Conservation (phyloP, 92 coral and sea anemone species). For the Scolanthus callimorphus region DNA sequence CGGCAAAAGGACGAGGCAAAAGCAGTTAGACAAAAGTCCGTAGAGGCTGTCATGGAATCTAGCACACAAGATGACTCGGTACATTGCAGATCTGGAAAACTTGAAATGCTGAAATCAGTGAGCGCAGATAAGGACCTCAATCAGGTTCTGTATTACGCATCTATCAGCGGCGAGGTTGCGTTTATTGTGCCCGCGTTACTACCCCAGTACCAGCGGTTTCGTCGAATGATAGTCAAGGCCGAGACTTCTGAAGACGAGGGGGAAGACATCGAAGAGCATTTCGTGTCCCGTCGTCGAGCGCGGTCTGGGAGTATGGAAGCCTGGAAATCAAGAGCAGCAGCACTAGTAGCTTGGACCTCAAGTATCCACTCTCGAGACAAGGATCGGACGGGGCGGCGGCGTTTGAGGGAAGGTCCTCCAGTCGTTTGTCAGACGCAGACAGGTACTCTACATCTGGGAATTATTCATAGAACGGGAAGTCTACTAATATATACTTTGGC, state of each 20-base stretch:
- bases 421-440: slow-evolving; percentile 1
- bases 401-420: slow-evolving; percentile 31
- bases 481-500: too few species aligned
- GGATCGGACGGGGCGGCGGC: slow-evolving; percentile 60
- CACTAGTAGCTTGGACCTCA: slow-evolving; percentile 55
- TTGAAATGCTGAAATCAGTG: not conserved
- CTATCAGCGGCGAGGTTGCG: slow-evolving; percentile 89
- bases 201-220: slow-evolving; percentile 73
- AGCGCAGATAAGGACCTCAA: slow-evolving; percentile 42
- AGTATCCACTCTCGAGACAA: slow-evolving; percentile 47
- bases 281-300: slow-evolving; percentile 30
- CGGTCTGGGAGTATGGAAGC: slow-evolving; percentile 83
- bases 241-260: slow-evolving; percentile 60
- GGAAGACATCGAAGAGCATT: slow-evolving; percentile 22
- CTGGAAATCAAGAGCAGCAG: slow-evolving; percentile 51
- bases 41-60: not conserved
- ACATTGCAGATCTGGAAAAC: not conserved
- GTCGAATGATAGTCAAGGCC: slow-evolving; percentile 43
- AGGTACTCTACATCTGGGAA: too few species aligned
- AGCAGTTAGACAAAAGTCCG: not conserved
- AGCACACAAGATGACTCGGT: not conserved
- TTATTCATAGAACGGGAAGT: too few species aligned
- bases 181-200: slow-evolving; percentile 87
- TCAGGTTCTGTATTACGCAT: slow-evolving; percentile 88
- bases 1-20: not conserved